Evolutionary conservation across 2,888 invertebrate species (phyloP), one percentile per base, ranked within the genome.

Genomic region (Archips xylosteana): DNA sequence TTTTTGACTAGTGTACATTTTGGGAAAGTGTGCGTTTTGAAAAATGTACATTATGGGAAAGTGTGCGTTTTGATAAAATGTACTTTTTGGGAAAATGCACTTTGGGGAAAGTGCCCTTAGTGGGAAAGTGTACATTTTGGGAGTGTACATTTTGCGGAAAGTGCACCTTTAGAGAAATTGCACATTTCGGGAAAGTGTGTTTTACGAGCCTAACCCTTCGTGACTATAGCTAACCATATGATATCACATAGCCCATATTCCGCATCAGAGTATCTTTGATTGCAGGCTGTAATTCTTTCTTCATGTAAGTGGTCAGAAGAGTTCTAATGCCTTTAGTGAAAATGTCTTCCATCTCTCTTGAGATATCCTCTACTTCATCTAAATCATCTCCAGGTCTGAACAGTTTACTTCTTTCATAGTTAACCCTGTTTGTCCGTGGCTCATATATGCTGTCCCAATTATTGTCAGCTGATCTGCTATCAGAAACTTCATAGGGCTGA

Each of bases 241-340:
- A 97, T 81, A 98, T 95, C 59, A 97, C 97, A 86, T 97, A 98
- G 6, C 98, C 98, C 96, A 98, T 97, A 85, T 97, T 97, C 77
- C 97, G 95, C 97, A 98, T 97, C 45, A 98, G 91, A 0, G 97
- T 97, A 83, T 98, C 97, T 85, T 97, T 97, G 71, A 98, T 97
- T 54, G 97, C 97, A 9, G 97, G 97, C 82, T 98, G 97, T 65
- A 98, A 87, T 81, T 97, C 97, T 78, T 96, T 96, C 85, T 98
- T 97, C 96, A 98, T 97, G 81, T 97, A 97, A 39, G 96, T 96
- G 0, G 97, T 97, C 60, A 98, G 87, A 62, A 97, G 95, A 15
- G 97, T 96, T 78, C 97, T 95, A 61, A 97, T 97, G n/a, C 97
- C 97, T 87, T 97, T 96, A 0, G 97, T 95, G 81, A 98, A 98